Evolutionary conservation across 2,113 vertebrate genomes (phyloP).

Genomic region (Paraplagusia blochii): DNA sequence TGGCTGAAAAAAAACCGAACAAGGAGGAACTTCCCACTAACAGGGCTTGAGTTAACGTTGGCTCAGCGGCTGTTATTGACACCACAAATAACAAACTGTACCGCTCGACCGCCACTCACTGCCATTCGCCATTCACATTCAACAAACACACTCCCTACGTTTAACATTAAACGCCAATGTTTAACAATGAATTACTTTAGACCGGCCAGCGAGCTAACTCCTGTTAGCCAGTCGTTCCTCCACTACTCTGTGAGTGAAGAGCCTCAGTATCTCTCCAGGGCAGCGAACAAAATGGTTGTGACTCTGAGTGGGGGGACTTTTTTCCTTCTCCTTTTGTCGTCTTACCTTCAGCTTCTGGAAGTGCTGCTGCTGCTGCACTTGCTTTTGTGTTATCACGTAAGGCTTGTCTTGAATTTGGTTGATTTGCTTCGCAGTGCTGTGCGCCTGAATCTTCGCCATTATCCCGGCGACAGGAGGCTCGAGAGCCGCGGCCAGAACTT

Average conservation of each 20-base stretch:
- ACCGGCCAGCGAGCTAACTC: conserved; percentile 60
- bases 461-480: conserved; percentile 69
- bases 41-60: conserved; percentile 54
- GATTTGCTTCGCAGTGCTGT: conserved; percentile 79
- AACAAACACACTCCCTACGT: conserved; percentile 25
- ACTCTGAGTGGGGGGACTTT: conserved; percentile 67
- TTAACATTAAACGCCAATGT: conserved; percentile 27
- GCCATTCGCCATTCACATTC: conserved; percentile 2
- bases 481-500: conserved; percentile 68
- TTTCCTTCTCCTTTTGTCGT: conserved; percentile 48
- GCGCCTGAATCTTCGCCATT: conserved; percentile 84
- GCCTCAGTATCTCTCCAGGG: conserved; percentile 23
- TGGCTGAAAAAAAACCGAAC: conserved; percentile 52
- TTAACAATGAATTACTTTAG: conserved; percentile 63
- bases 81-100: conserved; percentile 50
- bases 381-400: conserved; percentile 79
- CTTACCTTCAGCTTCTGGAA: conserved; percentile 86
- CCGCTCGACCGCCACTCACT: conserved; percentile 23
- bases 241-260: conserved; percentile 53
- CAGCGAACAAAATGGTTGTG: conserved; percentile 74
- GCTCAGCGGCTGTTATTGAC: conserved; percentile 46
- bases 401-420: conserved; percentile 80
- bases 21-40: conserved; percentile 71
- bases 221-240: conserved; percentile 54
- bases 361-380: conserved; percentile 83